A percentile compares a stretch with the other conserved stretches of the same genome.
Conservation (phyloP, 2,888 invertebrate species). For the Uloborus plumipes region DNA sequence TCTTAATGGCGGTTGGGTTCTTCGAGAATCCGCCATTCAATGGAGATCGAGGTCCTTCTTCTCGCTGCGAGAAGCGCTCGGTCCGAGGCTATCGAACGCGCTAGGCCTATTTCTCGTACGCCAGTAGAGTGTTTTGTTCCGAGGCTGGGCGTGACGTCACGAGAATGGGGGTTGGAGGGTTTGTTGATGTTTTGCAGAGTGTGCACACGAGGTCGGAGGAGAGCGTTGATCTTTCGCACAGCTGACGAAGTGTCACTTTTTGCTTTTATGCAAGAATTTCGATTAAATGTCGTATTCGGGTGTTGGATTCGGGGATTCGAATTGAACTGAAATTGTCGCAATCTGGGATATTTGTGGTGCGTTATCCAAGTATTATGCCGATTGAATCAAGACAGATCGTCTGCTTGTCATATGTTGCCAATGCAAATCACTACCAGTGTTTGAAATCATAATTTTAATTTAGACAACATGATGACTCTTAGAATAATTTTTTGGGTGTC, state of each 20-base stretch:
- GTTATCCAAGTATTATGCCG: no score
- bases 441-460: no score
- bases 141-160: constrained; percentile 18
- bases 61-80: constrained; percentile 31
- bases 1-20: constrained; percentile 44
- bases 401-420: no score
- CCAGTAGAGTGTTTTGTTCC: constrained; percentile 11
- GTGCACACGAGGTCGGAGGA: constrained; percentile 58
- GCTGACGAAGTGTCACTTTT: constrained; percentile 23
- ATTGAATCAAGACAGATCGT: no score
- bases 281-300: no score
- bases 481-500: no score
- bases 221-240: constrained; percentile 59
- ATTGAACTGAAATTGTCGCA: no score
- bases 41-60: constrained; percentile 47
- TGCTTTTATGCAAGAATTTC: no score
- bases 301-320: no score
- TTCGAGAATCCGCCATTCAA: constrained; percentile 28
- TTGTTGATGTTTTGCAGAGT: constrained; percentile 63
- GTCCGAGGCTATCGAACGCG: constrained; percentile 5
- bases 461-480: no score
- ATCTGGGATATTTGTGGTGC: no score
- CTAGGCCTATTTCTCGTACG: constrained; percentile 45
- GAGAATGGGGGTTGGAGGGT: constrained; percentile 30
- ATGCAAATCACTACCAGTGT: no score